Conservation (phyloP, 2,113 vertebrate species). For the Sorex araneus region DNA sequence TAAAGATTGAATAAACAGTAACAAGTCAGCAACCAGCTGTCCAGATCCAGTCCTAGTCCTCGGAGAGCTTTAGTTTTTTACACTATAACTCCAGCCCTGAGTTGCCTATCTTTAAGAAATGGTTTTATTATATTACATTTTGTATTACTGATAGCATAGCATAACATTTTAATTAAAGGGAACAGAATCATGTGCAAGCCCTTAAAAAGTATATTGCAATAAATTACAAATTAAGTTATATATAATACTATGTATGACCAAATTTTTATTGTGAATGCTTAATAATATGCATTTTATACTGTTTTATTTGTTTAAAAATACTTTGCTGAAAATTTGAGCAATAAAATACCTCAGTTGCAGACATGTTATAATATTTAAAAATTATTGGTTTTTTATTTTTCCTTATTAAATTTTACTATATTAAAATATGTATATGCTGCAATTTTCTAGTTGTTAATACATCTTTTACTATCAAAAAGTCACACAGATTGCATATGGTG, state of each 20-base stretch:
- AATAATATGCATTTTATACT: background rate
- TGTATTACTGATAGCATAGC: background rate
- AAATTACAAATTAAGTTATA: background rate
- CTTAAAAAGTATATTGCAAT: background rate
- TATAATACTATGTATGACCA: background rate
- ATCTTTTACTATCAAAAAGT: background rate
- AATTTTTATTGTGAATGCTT: no score
- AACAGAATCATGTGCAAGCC: background rate
- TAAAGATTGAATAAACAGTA: no score
- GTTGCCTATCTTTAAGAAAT: background rate
- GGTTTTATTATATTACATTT: background rate
- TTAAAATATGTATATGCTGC: background rate
- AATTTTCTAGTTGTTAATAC: background rate
- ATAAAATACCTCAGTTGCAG: background rate
- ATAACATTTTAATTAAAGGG: conserved; percentile 21
- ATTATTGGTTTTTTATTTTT: background rate
- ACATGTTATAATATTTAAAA: background rate
- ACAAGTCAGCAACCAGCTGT: no score
- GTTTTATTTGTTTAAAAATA: background rate
- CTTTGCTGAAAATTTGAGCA: conserved; percentile 47
- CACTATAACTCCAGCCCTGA: no score
- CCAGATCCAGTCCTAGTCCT: no score
- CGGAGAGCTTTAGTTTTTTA: no score
- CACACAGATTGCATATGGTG: background rate
- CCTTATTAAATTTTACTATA: background rate